phyloP scores from a whole-genome alignment of 2,888 invertebrate genomes.

The Augochlorella aurata region DNA sequence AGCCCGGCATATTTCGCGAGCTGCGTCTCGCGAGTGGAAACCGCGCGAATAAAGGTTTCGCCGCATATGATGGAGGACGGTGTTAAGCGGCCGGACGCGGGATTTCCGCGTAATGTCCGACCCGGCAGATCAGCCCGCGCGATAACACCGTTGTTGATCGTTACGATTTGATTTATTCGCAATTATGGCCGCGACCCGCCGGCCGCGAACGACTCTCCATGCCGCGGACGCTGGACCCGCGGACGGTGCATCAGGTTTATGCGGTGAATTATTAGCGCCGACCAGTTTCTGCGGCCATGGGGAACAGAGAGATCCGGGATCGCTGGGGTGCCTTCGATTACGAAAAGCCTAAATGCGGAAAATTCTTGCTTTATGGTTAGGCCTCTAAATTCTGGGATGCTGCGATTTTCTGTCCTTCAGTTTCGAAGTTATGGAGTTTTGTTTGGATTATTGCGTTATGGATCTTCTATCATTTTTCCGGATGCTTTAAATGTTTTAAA shows the following conservation, averaged over 20 bases:
- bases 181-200: slow-evolving; percentile 69
- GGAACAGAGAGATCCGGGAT: slow-evolving; percentile 21
- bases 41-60: slow-evolving; percentile 24
- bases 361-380: neutral
- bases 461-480: too few relatives aligned
- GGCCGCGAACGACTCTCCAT: slow-evolving; percentile 39
- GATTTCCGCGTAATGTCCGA: slow-evolving; percentile 58
- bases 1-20: slow-evolving; percentile 30
- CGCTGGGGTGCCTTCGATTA: neutral
- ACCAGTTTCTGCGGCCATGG: slow-evolving; percentile 9
- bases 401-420: neutral
- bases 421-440: neutral
- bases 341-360: neutral
- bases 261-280: slow-evolving; percentile 70
- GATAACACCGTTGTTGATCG: slow-evolving; percentile 74
- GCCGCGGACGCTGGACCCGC: slow-evolving; percentile 27
- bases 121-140: slow-evolving; percentile 36
- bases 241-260: slow-evolving; percentile 56
- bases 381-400: neutral
- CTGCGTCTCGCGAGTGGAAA: slow-evolving; percentile 2
- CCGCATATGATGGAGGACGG: slow-evolving; percentile 34
- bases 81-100: slow-evolving; percentile 45
- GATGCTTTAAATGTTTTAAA: too few relatives aligned
- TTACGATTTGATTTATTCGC: slow-evolving; percentile 79
- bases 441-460: too few relatives aligned